Base-by-base conservation (phyloP, 2,113 vertebrate genomes). In the Dromas ardeola region DNA sequence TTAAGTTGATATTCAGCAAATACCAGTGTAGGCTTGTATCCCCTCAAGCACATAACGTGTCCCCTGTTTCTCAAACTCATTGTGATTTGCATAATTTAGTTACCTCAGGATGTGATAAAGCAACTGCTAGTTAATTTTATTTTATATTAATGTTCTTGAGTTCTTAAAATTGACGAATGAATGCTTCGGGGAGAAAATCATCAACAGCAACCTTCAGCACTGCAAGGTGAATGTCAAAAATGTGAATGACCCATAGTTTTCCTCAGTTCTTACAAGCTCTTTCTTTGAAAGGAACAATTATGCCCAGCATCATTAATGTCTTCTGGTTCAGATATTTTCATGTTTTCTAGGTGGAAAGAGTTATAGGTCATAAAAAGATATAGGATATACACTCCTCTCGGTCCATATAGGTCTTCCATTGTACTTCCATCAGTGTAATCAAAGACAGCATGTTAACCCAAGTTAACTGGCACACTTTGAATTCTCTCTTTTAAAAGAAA, bases 41-140 rank as follows among this genome's bases (percentile, higher is more conserved):
- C 52, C 43, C 30, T 85, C 40, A 52, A 69, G 65, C 52, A 71
- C 8, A 8, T 76, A 81, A 82, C 25, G 10, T 86, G 66, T 23
- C 40, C 23, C 27, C 21, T 15, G 5, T 81, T 93, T 80, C 45
- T 82, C 43, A 76, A 77, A 73, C 36, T 93, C 74, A 62, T 56
- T 70, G 45, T 85, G 55, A 90, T 94, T 73, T 93, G 58, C 79
- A 92, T 86, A 80, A 86, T 83, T 94, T 76, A 72, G 52, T 66
- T 80, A 93, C 70, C 25, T 90, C 53, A 66, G 62, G 62, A 96
- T 69, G 42, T 59, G 58, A 82, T 83, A 96, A 92, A 90, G 49
- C 6, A 90, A 85, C 22, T 82, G 10, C 30, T 80, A 59, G 58
- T 56, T 86, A 70, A 70, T 90, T 88, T 95, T 80, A 50, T 72